Evolutionary conservation across 2,113 vertebrate species (phyloP).

Genomic region (Aix galericulata): DNA sequence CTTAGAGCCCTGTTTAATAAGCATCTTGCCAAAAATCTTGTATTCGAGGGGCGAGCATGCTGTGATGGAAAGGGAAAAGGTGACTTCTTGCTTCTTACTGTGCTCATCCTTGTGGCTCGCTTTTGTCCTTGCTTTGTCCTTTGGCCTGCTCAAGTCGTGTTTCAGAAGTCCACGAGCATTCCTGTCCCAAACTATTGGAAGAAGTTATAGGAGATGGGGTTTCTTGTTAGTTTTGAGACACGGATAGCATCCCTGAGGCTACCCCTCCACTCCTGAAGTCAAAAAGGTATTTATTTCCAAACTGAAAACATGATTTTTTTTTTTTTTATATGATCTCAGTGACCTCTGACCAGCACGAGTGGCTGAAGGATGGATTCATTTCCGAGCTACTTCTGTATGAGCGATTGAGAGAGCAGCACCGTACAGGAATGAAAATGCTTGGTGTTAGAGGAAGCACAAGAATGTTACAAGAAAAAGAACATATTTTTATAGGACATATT

Average conservation of each 20-base stretch:
- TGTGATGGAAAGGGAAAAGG: neutral
- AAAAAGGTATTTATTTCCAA: neutral
- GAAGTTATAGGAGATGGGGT: neutral
- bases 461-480: neutral
- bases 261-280: accelerated
- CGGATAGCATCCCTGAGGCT: too few species aligned
- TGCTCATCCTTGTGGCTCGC: neutral
- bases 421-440: neutral
- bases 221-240: neutral
- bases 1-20: neutral
- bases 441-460: neutral
- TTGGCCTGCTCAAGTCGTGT: neutral
- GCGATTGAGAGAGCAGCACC: neutral
- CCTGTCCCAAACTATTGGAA: neutral
- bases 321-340: neutral
- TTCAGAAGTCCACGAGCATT: neutral
- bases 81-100: too few species aligned
- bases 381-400: neutral
- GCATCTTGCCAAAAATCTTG: neutral
- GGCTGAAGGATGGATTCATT: neutral
- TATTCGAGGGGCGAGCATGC: too few species aligned
- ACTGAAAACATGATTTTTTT: neutral
- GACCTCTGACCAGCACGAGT: neutral
- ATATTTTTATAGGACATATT: too few species aligned
- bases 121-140: neutral